These are phyloP conservation scores for Oxytorus armatus DNA, from an alignment of 2,888 invertebrate genomes.

Conservation along the genomic window DNA sequence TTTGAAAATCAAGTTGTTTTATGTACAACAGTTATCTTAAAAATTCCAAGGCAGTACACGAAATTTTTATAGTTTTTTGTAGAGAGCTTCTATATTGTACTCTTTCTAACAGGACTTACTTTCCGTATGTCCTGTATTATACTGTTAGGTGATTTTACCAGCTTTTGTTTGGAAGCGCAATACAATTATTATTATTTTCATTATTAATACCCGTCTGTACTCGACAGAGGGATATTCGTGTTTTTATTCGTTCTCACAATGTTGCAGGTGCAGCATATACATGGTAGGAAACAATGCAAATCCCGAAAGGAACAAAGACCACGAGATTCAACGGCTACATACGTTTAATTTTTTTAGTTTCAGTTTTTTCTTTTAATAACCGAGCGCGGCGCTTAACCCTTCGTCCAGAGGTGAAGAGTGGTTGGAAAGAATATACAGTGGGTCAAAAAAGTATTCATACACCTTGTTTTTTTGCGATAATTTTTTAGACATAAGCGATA, in stretches of 20 bases:
- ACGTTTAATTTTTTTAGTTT: conserved; percentile 42
- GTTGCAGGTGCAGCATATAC: neutral
- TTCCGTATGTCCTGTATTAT: neutral
- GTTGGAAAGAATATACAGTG: too few species aligned
- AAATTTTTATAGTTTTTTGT: too few species aligned
- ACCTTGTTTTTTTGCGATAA: too few species aligned
- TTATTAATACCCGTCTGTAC: neutral
- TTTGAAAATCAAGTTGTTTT: too few species aligned
- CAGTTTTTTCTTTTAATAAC: conserved; percentile 46
- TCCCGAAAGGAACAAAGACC: conserved; percentile 57
- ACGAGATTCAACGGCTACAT: conserved; percentile 65
- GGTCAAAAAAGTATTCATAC: too few species aligned
- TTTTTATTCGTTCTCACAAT: conserved; percentile 38
- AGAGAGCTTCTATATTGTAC: too few species aligned
- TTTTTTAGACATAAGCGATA: too few species aligned
- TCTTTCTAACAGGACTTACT: neutral
- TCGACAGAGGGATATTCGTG: neutral
- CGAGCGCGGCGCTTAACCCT: conserved; percentile 27
- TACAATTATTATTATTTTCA: conserved; percentile 10
- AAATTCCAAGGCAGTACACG: too few species aligned
- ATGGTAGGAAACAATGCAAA: conserved; percentile 63
- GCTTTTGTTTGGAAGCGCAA: conserved; percentile 2
- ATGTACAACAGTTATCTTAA: too few species aligned
- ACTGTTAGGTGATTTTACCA: neutral
- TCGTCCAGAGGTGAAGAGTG: neutral